These are phyloP conservation scores for Cephus cinctus DNA, from an alignment of 1,140 invertebrate species.

Conservation along the genomic window DNA sequence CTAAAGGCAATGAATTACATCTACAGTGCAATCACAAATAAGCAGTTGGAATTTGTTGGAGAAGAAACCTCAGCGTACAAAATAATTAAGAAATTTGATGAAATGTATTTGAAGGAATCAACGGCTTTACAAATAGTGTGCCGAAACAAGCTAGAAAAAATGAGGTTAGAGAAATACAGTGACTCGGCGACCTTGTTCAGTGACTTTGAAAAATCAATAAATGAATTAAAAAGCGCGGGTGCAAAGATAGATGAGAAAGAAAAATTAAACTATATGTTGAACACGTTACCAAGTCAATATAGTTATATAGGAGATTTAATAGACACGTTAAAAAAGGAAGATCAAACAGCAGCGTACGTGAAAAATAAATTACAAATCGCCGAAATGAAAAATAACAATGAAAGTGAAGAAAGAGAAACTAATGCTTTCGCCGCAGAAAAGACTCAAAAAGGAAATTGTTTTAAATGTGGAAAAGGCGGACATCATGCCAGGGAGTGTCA, in stretches of 20 bases:
- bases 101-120: slow-evolving; percentile 28
- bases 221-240: too few relatives aligned
- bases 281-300: slow-evolving; percentile 23
- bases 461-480: background rate
- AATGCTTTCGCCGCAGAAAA: background rate
- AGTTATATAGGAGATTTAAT: too few relatives aligned
- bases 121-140: slow-evolving; percentile 27
- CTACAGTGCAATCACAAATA: slow-evolving; percentile 22
- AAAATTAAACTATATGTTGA: slow-evolving; percentile 37
- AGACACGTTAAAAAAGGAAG: slow-evolving; percentile 1
- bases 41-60: slow-evolving; percentile 23
- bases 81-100: too few relatives aligned
- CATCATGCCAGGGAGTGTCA: background rate
- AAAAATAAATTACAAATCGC: background rate
- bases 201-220: slow-evolving; percentile 27
- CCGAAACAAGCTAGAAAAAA: slow-evolving; percentile 22
- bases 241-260: too few relatives aligned
- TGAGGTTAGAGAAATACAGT: slow-evolving; percentile 21
- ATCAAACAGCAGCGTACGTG: background rate
- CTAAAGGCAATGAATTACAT: slow-evolving; percentile 24
- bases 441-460: background rate
- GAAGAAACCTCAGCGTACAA: slow-evolving; percentile 17
- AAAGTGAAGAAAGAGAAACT: background rate
- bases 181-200: slow-evolving; percentile 19
- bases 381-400: background rate